phyloP scores from a whole-genome alignment of 2,888 invertebrate species.

The Drosophila birchii region DNA sequence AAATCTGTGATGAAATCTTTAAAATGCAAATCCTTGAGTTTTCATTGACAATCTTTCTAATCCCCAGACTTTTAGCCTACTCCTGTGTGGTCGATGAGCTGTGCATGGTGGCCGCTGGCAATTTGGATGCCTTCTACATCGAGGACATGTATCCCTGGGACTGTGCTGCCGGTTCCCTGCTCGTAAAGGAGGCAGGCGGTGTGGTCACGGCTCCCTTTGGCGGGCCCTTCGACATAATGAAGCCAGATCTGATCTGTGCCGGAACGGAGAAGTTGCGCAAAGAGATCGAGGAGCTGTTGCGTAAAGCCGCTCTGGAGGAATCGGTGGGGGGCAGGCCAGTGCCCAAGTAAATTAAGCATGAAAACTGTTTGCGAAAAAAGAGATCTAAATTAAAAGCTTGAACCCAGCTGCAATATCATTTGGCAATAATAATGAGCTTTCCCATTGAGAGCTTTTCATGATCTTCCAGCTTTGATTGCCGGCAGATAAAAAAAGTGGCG shows the following conservation, averaged over 20 bases:
- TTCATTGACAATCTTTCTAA: background rate
- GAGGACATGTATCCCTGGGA: conserved; percentile 92
- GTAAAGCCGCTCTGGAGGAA: conserved; percentile 85
- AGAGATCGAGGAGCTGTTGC: conserved; percentile 85
- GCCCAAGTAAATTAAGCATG: conserved; percentile 83
- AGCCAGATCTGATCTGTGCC: conserved; percentile 86
- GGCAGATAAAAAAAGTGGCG: conserved; percentile 86
- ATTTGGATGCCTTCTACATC: conserved; percentile 89
- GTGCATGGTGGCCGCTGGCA: conserved; percentile 90
- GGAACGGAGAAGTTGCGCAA: conserved; percentile 85
- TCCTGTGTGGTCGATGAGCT: conserved; percentile 91
- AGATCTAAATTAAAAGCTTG: conserved; percentile 34
- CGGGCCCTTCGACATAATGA: conserved; percentile 86
- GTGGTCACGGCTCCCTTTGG: conserved; percentile 88
- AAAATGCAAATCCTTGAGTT: background rate
- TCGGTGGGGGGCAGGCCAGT: conserved; percentile 72
- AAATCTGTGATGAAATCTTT: background rate
- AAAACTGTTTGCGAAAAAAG: conserved; percentile 17
- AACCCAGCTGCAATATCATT: conserved; percentile 10
- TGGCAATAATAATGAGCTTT: conserved; percentile 2
- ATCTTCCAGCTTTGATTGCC: conserved; percentile 16
- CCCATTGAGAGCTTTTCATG: conserved; percentile 16
- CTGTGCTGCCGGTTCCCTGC: conserved; percentile 89
- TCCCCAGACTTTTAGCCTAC: conserved; percentile 85
- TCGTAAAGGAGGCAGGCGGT: conserved; percentile 92